These are phyloP conservation scores for Himalopsyche tibetana DNA, from an alignment of 2,888 invertebrate genomes.

Conservation along the genomic window DNA sequence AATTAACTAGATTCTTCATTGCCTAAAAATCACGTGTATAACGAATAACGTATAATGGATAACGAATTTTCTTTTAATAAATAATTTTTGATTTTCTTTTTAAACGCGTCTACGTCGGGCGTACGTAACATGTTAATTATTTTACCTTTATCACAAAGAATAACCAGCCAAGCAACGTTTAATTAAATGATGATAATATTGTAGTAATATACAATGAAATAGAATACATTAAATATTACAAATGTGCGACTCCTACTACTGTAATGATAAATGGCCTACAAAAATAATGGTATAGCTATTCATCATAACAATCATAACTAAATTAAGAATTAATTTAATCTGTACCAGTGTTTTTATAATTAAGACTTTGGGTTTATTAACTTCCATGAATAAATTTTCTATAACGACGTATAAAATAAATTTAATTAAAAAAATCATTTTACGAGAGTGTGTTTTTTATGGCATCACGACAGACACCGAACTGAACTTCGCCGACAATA, in stretches of 20 bases:
- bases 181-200: neutral
- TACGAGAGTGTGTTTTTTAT: conserved; percentile 23
- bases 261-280: conserved; percentile 36
- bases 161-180: neutral
- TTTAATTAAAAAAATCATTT: conserved; percentile 35
- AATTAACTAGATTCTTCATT: too few relatives aligned
- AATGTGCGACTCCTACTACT: conserved; percentile 7
- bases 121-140: neutral
- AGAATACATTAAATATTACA: conserved; percentile 23
- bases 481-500: conserved; percentile 33
- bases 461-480: conserved; percentile 31
- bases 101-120: neutral
- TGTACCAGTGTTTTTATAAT: conserved; percentile 43
- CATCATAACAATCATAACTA: conserved; percentile 38
- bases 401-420: conserved; percentile 42
- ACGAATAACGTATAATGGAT: too few relatives aligned
- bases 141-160: neutral
- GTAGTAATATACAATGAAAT: conserved; percentile 9
- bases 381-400: conserved; percentile 33
- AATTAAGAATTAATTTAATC: conserved; percentile 31
- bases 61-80: too few relatives aligned
- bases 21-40: too few relatives aligned
- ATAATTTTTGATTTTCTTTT: too few relatives aligned
- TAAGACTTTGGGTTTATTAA: conserved; percentile 42
- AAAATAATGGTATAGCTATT: conserved; percentile 36